These are phyloP conservation scores for Scomber japonicus DNA, from an alignment of 2,113 vertebrate genomes.

Conservation along the genomic window DNA sequence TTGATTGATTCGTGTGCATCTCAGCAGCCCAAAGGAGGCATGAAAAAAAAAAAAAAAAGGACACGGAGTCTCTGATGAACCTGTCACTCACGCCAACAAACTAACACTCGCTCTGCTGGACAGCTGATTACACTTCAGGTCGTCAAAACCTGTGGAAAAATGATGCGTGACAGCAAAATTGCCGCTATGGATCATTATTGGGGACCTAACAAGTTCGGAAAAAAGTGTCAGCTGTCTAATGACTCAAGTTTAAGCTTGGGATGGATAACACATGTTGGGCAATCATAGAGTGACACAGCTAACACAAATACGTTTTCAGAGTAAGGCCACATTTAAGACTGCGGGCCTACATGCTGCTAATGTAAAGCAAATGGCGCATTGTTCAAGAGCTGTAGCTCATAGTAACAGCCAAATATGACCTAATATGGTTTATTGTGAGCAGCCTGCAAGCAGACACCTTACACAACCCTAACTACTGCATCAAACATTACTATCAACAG, in stretches of 20 bases:
- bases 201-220: slow-evolving; percentile 67
- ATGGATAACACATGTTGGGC: slow-evolving; percentile 81
- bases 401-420: background rate
- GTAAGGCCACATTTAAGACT: background rate
- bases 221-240: slow-evolving; percentile 72
- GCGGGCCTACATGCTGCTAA: background rate
- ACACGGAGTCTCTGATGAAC: slow-evolving; percentile 46
- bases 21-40: slow-evolving; percentile 37
- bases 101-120: slow-evolving; percentile 39
- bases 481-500: background rate
- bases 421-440: too few species aligned
- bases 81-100: slow-evolving; percentile 46
- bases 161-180: slow-evolving; percentile 72
- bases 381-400: slow-evolving; percentile 21
- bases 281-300: slow-evolving; percentile 53
- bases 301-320: slow-evolving; percentile 28
- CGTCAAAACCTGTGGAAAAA: slow-evolving; percentile 70
- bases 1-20: slow-evolving; percentile 31
- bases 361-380: slow-evolving; percentile 31
- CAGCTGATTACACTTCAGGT: slow-evolving; percentile 68
- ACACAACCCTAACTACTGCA: background rate
- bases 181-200: slow-evolving; percentile 69
- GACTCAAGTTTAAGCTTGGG: slow-evolving; percentile 65
- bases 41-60: background rate
- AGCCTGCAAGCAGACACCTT: background rate